phyloP scores from a whole-genome alignment of 2,797 vertebrate genomes.

The Remorina albescens region DNA sequence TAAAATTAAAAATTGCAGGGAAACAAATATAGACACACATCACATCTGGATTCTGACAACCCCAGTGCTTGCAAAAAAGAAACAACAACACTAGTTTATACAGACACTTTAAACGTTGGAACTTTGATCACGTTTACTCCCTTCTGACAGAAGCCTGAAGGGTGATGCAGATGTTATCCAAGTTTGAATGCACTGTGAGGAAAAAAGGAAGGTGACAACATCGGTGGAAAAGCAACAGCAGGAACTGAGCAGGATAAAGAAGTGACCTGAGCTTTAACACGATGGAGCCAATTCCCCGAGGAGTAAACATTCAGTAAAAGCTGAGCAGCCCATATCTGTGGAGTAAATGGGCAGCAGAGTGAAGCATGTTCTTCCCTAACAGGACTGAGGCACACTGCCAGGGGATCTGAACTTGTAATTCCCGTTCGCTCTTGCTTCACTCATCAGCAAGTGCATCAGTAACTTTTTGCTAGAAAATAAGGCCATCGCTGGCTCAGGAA shows the following conservation, averaged over 20 bases:
- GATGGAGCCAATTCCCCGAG: conserved; percentile 82
- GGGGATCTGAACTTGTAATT: conserved; percentile 79
- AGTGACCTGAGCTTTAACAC: conserved; percentile 86
- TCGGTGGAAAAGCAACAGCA: conserved; percentile 62
- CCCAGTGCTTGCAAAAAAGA: conserved; percentile 22
- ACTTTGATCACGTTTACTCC: conserved; percentile 45
- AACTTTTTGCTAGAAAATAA: conserved; percentile 54
- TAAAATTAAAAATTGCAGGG: conserved; percentile 21
- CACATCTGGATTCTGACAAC: conserved; percentile 26
- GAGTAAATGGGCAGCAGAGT: conserved; percentile 83
- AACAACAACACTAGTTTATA: conserved; percentile 44
- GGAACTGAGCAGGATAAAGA: conserved; percentile 58
- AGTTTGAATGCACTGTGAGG: conserved; percentile 49
- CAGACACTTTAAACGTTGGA: conserved; percentile 41
- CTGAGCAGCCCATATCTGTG: conserved; percentile 78
- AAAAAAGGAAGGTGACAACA: conserved; percentile 62
- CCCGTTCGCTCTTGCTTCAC: conserved; percentile 64
- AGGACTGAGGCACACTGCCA: conserved; percentile 74
- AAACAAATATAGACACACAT: conserved; percentile 26
- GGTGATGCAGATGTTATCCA: conserved; percentile 65
- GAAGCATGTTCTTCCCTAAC: conserved; percentile 79
- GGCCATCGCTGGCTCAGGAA: conserved; percentile 13
- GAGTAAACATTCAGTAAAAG: conserved; percentile 86
- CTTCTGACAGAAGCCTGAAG: conserved; percentile 39
- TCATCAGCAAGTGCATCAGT: conserved; percentile 55